Base-by-base conservation (phyloP, 2,113 vertebrate genomes). In the Mesembrinibis cayennensis region DNA sequence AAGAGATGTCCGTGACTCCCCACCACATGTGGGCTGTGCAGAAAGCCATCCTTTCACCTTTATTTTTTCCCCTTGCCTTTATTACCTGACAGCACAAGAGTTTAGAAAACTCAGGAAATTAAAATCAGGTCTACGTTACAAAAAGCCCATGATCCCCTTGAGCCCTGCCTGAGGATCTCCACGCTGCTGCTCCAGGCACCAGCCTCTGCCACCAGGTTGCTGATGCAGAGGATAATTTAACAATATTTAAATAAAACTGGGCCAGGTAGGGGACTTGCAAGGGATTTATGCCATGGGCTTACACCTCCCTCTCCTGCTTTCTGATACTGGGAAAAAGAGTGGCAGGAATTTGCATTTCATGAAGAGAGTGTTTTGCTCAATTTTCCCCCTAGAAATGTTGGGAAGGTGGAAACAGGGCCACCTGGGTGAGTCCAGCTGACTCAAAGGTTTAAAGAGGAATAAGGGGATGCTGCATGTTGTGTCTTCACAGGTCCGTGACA, bases 391-490 rank as follows among this genome's bases (percentile, higher is more conserved):
- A 47, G 55, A 76, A 91, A 82, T 20, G 9, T 49, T 42, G 71
- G 27, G 72, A 70, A 1, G 2, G 36, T 91, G 8, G 56, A 82
- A 89, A 23, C 23, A 36, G 66, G 30, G 62, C 23, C 56, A 72
- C 56, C n/a, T 91, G 78, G 21, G 9, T 59, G 42, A 95, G 32
- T 12, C 6, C 12, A 70, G 14, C n/a, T 56, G 71, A 49, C 10
- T 71, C 30, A 45, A 49, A 45, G 20, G 34, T 79, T 93, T 79
- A 45, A 56, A 82, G 49, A 76, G 58, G 42, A 67, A 16, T 36
- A 81, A 91, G 59, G n/a, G 61, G 52, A 55, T 82, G 61, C 23
- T 85, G 40, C 52, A 7, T 91, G 66, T 96, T 96, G 71, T 91
- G 90, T 95, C 93, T 93, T 96, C 82, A 40, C 40, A 87, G 52